phyloP scores from a whole-genome alignment of 2,113 vertebrate genomes.

The Dicaeum eximium region DNA sequence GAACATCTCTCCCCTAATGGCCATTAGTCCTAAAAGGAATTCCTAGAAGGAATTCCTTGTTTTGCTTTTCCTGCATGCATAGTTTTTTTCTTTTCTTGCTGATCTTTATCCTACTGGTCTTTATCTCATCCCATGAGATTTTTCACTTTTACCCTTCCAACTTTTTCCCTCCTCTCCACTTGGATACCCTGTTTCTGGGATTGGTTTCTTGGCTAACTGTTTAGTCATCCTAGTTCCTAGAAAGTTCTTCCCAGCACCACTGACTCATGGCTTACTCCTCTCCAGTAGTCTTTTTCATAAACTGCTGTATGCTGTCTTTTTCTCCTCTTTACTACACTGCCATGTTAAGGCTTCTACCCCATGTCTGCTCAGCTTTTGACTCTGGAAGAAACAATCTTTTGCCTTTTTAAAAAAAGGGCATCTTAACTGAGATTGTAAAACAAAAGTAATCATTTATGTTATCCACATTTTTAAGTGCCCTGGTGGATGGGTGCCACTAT shows the following conservation, averaged over 20 bases:
- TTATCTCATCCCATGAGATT: background rate
- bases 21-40: too few species aligned
- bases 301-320: background rate
- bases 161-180: background rate
- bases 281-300: background rate
- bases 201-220: background rate
- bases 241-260: background rate
- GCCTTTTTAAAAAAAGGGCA: background rate
- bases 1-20: background rate
- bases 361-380: background rate
- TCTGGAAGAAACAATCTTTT: background rate
- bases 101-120: too few species aligned
- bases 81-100: background rate
- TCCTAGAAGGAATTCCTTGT: background rate
- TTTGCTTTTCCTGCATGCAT: background rate
- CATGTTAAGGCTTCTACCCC: background rate
- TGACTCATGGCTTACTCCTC: background rate
- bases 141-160: background rate
- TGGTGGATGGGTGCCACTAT: background rate
- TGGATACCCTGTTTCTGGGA: background rate
- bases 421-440: background rate
- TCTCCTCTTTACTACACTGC: background rate
- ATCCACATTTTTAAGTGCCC: background rate
- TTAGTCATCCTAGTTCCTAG: background rate
- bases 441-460: background rate